Percentiles rank a stretch among this genome's conserved stretches.
Conservation (phyloP, 2,113 vertebrate genomes). For the Nerophis ophidion region DNA sequence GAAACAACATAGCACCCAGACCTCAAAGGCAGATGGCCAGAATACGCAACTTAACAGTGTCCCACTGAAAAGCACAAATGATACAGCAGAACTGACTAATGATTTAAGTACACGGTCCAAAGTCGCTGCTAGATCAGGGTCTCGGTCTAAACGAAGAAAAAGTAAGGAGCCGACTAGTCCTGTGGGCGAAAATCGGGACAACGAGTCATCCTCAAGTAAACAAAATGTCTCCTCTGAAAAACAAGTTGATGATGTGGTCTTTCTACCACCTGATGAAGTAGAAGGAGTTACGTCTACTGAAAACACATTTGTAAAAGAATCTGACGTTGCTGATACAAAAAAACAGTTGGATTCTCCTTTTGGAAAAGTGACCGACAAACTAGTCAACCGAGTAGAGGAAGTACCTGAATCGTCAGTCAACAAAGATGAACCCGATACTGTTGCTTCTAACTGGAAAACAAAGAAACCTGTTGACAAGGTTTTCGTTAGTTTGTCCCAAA, state of each 20-base stretch:
- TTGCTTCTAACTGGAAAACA: conserved; percentile 30
- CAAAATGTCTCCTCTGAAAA: conserved; percentile 5
- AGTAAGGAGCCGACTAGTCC: conserved; percentile 40
- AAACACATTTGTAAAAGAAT: not conserved
- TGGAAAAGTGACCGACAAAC: conserved; percentile 15
- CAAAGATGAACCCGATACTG: conserved; percentile 44
- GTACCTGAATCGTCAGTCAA: conserved; percentile 26
- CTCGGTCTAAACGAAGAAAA: conserved; percentile 52
- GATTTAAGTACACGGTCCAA: conserved; percentile 29
- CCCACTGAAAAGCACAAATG: conserved; percentile 3
- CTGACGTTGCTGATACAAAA: conserved; percentile 1
- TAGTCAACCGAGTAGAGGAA: conserved; percentile 9
- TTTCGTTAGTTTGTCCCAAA: conserved; percentile 28
- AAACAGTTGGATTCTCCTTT: not conserved
- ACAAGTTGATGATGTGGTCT: conserved; percentile 2
- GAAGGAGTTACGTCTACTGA: conserved; percentile 9
- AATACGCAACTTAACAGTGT: not conserved
- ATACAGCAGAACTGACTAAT: conserved; percentile 14
- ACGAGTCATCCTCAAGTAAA: conserved; percentile 20
- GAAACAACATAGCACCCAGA: conserved; percentile 4
- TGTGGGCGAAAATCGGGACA: conserved; percentile 38
- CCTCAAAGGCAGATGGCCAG: conserved; percentile 13
- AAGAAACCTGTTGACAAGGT: conserved; percentile 39
- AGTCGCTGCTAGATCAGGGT: conserved; percentile 28
- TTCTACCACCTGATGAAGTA: conserved; percentile 15